Evolutionary conservation across 2,113 vertebrate genomes (phyloP).

Genomic region (Abramis brama): DNA sequence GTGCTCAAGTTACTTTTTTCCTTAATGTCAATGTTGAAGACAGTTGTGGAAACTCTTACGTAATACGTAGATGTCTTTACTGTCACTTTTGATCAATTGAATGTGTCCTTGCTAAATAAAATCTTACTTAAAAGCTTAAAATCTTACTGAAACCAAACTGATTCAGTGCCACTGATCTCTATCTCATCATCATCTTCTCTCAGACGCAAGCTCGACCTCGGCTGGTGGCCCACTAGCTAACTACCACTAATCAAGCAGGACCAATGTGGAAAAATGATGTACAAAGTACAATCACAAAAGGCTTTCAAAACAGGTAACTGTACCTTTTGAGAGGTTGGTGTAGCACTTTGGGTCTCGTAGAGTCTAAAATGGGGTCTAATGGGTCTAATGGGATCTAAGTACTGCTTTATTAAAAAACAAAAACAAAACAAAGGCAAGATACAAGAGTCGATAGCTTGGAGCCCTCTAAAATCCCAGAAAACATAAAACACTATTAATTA

Average conservation of each 20-base stretch:
- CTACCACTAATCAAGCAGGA: no score
- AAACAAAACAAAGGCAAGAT: neutral
- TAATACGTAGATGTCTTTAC: no score
- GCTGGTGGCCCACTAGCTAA: no score
- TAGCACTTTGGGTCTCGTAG: neutral
- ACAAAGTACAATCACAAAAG: neutral
- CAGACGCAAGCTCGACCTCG: no score
- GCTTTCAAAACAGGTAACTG: neutral
- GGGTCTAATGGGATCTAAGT: neutral
- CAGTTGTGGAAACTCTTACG: no score
- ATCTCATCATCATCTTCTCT: neutral
- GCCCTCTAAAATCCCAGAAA: neutral
- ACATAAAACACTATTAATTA: neutral
- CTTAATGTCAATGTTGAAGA: no score
- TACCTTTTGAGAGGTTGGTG: neutral
- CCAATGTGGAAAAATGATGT: neutral
- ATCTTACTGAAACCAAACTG: neutral
- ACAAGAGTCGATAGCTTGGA: neutral
- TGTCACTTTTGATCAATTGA: no score
- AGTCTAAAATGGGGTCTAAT: neutral
- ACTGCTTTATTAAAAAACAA: neutral
- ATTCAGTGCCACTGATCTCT: neutral
- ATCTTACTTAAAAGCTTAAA: neutral
- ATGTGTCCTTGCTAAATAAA: no score
- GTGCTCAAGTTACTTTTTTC: neutral